These are phyloP conservation scores for Aphelenchoides avenae DNA, from an alignment of 1,140 invertebrate genomes.

Conservation along the genomic window DNA sequence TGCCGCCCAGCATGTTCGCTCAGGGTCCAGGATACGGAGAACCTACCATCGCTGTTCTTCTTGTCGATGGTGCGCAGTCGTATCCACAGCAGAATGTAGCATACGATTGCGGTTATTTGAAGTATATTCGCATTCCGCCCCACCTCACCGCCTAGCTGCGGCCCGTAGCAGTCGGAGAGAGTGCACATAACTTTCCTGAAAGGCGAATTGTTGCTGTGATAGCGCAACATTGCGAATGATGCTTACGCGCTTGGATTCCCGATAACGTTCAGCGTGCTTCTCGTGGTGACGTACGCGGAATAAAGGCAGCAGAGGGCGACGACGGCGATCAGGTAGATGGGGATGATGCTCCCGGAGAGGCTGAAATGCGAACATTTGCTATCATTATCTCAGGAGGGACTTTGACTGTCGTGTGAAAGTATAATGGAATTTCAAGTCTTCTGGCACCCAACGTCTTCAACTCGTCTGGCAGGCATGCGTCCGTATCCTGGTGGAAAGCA, in stretches of 20 bases:
- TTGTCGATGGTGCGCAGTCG: neutral
- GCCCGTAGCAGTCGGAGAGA: neutral
- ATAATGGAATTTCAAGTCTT: too few species aligned
- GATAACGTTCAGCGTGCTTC: neutral
- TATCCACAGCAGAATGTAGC: neutral
- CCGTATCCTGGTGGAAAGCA: too few species aligned
- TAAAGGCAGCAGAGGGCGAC: neutral
- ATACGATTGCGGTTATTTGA: neutral
- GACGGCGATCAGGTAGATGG: neutral
- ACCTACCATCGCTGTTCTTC: neutral
- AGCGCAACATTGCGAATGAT: neutral
- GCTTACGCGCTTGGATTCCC: neutral
- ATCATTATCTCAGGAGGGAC: too few species aligned
- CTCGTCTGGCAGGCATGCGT: too few species aligned
- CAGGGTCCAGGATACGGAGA: too few species aligned
- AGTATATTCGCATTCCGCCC: neutral
- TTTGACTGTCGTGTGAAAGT: too few species aligned
- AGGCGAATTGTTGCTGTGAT: neutral
- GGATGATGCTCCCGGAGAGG: too few species aligned
- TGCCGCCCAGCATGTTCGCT: too few species aligned
- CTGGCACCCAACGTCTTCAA: too few species aligned
- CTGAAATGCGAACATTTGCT: too few species aligned
- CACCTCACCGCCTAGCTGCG: neutral
- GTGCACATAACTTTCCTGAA: conserved; percentile 3
- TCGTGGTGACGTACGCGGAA: neutral